These are phyloP conservation scores for Steromphala cineraria DNA, from an alignment of 2,888 invertebrate species.

Conservation along the genomic window DNA sequence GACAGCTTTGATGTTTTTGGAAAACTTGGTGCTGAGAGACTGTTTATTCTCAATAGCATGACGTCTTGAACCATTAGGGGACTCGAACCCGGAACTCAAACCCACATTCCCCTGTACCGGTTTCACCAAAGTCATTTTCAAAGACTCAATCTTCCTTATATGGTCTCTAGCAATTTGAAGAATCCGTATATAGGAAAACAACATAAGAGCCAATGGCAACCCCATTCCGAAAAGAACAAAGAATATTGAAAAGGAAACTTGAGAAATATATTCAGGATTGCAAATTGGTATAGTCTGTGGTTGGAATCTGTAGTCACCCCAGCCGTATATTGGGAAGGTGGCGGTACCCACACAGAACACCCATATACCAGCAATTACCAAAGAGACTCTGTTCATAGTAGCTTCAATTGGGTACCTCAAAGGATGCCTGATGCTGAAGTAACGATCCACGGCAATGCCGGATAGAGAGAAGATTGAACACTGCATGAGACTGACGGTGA, in stretches of 20 bases:
- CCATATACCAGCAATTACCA: slow-evolving; percentile 49
- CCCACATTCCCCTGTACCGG: background rate
- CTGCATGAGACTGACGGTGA: slow-evolving; percentile 45
- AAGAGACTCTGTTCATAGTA: slow-evolving; percentile 24
- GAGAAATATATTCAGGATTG: slow-evolving; percentile 38
- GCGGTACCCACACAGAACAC: slow-evolving; percentile 50
- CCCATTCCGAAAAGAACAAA: slow-evolving; percentile 41
- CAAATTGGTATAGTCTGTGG: slow-evolving; percentile 61
- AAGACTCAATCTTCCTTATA: slow-evolving; percentile 39
- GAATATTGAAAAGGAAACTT: slow-evolving; percentile 39
- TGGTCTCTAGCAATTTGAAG: slow-evolving; percentile 46
- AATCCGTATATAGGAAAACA: slow-evolving; percentile 43
- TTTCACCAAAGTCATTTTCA: slow-evolving; percentile 33
- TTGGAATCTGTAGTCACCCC: slow-evolving; percentile 60
- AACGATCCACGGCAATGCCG: slow-evolving; percentile 59
- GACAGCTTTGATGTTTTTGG: slow-evolving; percentile 41
- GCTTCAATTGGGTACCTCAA: slow-evolving; percentile 51
- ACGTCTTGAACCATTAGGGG: background rate
- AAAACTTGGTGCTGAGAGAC: slow-evolving; percentile 12
- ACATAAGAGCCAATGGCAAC: slow-evolving; percentile 43
- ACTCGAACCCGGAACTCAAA: background rate
- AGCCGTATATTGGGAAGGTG: slow-evolving; percentile 51
- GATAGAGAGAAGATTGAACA: slow-evolving; percentile 61
- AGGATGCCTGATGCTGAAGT: slow-evolving; percentile 60
- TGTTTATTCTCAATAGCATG: background rate